Evolutionary conservation across 2,113 vertebrate genomes (phyloP).

Genomic region (Sinocyclocheilus anshuiensis): DNA sequence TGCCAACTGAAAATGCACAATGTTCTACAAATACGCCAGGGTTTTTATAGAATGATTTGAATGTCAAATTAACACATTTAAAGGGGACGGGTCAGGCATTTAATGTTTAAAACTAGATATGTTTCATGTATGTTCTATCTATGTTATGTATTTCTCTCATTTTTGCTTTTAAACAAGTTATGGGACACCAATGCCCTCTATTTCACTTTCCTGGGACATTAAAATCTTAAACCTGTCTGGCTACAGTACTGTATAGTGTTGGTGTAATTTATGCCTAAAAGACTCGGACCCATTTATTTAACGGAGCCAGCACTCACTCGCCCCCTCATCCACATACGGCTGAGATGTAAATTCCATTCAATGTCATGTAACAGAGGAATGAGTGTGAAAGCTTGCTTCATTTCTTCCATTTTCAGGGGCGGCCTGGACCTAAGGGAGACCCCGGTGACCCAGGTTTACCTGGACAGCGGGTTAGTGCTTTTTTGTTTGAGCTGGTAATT

Average conservation of each 20-base stretch:
- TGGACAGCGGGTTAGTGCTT: slow-evolving; percentile 78
- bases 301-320: background rate
- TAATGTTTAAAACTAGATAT: background rate
- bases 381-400: slow-evolving; percentile 20
- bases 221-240: background rate
- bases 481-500: slow-evolving; percentile 52
- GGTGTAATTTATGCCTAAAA: slow-evolving; percentile 9
- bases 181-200: background rate
- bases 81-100: background rate
- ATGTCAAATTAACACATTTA: background rate
- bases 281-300: slow-evolving; percentile 24
- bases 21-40: too few relatives aligned
- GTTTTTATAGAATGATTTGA: background rate
- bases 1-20: too few relatives aligned
- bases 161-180: background rate
- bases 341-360: background rate
- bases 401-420: slow-evolving; percentile 76
- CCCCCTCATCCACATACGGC: background rate
- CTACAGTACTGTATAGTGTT: background rate
- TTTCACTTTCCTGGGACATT: background rate
- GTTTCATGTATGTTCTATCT: background rate
- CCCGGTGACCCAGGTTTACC: slow-evolving; percentile 85
- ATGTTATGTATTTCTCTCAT: background rate
- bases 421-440: slow-evolving; percentile 93
- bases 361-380: slow-evolving; percentile 1